Evolutionary conservation across 2,113 vertebrate species (phyloP).

Genomic region (Nycticryphes semicollaris): DNA sequence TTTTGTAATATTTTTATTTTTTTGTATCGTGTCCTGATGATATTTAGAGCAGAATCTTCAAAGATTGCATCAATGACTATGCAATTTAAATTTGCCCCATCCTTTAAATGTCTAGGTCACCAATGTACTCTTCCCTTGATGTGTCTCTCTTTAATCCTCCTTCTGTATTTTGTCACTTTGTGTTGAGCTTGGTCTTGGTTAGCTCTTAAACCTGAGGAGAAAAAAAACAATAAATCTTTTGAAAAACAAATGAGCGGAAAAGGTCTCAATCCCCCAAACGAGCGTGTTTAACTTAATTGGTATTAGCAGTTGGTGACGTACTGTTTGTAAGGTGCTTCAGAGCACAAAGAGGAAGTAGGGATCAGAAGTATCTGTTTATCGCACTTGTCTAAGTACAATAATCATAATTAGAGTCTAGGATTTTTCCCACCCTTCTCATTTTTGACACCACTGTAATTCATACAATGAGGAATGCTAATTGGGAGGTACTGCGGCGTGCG

Average conservation of each 20-base stretch:
- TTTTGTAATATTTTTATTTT: neutral
- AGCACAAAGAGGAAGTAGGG: neutral
- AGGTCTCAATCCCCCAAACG: neutral
- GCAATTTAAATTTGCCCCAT: neutral
- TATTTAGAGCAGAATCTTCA: neutral
- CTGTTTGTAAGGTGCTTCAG: neutral
- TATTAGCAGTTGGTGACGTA: neutral
- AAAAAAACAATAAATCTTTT: neutral
- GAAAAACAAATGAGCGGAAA: neutral
- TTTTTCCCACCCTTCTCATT: neutral
- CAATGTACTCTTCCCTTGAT: neutral
- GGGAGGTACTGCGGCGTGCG: rapidly evolving
- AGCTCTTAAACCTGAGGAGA: neutral
- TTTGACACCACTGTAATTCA: neutral
- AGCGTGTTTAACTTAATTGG: neutral
- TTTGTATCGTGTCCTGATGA: neutral
- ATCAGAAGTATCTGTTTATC: neutral
- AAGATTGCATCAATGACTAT: neutral
- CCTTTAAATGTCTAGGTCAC: neutral
- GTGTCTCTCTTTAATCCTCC: neutral
- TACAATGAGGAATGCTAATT: neutral
- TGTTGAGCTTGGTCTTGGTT: neutral
- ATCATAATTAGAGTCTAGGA: neutral
- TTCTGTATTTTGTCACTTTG: neutral
- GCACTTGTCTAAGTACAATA: neutral